Percentiles rank a stretch among this genome's conserved stretches.
phyloP scores from a whole-genome alignment of 2,113 vertebrate species.

The Opisthocomus hoazin region DNA sequence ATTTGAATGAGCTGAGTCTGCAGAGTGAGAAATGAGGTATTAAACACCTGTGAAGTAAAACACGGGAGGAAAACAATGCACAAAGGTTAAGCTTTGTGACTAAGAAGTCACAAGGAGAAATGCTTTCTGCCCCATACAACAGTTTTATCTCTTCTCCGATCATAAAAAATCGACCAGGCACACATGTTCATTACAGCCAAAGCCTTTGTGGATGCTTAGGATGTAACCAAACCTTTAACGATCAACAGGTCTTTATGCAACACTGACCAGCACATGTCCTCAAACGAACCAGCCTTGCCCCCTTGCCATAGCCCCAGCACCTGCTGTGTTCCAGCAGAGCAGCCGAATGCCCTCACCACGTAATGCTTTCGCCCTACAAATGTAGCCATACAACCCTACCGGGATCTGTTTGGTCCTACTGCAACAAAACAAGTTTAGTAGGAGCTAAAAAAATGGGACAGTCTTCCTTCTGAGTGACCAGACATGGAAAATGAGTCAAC shows the following conservation, averaged over 20 bases:
- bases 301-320: neutral
- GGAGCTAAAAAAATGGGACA: neutral
- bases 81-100: neutral
- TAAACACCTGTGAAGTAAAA: neutral
- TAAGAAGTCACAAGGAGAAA: neutral
- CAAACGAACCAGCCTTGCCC: neutral
- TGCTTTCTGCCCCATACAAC: neutral
- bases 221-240: neutral
- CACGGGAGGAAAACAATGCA: neutral
- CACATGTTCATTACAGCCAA: neutral
- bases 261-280: neutral
- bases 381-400: neutral
- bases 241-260: neutral
- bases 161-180: neutral
- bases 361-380: neutral
- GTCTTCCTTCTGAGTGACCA: neutral
- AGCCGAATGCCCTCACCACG: neutral
- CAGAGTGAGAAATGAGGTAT: neutral
- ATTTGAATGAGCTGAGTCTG: conserved; percentile 97
- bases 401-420: neutral
- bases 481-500: neutral
- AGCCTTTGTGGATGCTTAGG: neutral
- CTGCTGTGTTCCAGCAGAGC: neutral
- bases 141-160: neutral
- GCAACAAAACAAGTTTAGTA: neutral